Evolutionary conservation across 1,140 invertebrate genomes (phyloP).

Genomic region (Himalopsyche phryganea): DNA sequence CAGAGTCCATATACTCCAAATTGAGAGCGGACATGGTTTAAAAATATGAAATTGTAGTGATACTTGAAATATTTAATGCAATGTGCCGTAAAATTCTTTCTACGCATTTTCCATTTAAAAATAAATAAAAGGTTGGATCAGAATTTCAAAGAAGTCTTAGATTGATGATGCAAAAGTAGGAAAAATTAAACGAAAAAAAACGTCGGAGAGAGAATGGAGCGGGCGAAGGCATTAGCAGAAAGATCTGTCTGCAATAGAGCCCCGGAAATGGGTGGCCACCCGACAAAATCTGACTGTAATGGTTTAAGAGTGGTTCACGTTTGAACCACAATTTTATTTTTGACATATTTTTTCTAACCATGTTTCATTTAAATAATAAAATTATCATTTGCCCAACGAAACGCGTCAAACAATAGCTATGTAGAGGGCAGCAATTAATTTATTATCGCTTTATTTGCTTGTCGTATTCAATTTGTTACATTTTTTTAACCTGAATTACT

Average conservation of each 20-base stretch:
- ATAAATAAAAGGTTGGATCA: slow-evolving; percentile 25
- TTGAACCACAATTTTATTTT: not conserved
- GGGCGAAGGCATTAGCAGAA: slow-evolving; percentile 8
- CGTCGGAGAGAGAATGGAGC: not conserved
- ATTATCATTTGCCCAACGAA: too few relatives aligned
- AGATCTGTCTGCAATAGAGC: slow-evolving; percentile 7
- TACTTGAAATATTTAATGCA: slow-evolving; percentile 18
- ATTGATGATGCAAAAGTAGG: slow-evolving; percentile 24
- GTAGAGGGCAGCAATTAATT: too few relatives aligned
- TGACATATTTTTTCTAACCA: too few relatives aligned
- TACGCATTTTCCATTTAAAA: slow-evolving; percentile 21
- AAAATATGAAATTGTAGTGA: too few relatives aligned
- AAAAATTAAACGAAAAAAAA: slow-evolving; percentile 17
- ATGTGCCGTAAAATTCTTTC: slow-evolving; percentile 25
- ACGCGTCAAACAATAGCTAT: too few relatives aligned
- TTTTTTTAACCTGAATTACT: too few relatives aligned
- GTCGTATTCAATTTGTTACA: too few relatives aligned
- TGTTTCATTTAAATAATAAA: too few relatives aligned
- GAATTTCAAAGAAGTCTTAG: slow-evolving; percentile 19
- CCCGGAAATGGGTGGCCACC: slow-evolving; percentile 8
- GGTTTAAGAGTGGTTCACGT: not conserved
- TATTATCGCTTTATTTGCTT: too few relatives aligned
- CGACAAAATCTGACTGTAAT: not conserved
- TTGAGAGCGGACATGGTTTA: too few relatives aligned
- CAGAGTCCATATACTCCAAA: too few relatives aligned